A percentile compares a stretch with the other conserved stretches of the same genome.
Conservation (phyloP, 2,113 vertebrate genomes). For the Coptodon rendalli region DNA sequence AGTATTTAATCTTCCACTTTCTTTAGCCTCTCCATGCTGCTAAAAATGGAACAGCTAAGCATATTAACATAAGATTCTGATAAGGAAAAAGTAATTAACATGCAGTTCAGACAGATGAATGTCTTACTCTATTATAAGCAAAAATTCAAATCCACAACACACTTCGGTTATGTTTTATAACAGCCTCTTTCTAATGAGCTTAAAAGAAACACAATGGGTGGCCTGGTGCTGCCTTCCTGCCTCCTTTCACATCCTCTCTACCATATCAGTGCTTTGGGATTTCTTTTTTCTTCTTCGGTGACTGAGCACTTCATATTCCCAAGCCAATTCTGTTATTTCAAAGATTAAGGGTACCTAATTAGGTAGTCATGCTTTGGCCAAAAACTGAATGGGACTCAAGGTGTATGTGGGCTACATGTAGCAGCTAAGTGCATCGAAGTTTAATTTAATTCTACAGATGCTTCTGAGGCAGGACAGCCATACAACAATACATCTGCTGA, state of each 20-base stretch:
- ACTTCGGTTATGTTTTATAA: not conserved
- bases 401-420: not conserved
- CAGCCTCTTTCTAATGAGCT: not conserved
- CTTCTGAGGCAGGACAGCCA: not conserved
- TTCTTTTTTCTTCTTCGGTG: slow-evolving; percentile 12
- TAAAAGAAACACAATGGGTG: not conserved
- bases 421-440: not conserved
- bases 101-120: not conserved
- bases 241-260: not conserved
- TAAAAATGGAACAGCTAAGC: not conserved
- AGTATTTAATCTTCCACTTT: not conserved
- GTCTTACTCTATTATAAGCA: not conserved
- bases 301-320: slow-evolving; percentile 31
- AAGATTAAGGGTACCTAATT: slow-evolving; percentile 19
- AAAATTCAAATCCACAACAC: not conserved
- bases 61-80: not conserved
- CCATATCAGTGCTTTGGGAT: not conserved
- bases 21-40: not conserved
- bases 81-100: not conserved
- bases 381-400: not conserved
- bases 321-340: not conserved
- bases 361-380: not conserved
- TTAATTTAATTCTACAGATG: not conserved
- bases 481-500: not conserved
- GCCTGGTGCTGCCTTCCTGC: not conserved